Base-by-base conservation (phyloP, 1,140 invertebrate genomes). In the Euura saliciscinereae region DNA sequence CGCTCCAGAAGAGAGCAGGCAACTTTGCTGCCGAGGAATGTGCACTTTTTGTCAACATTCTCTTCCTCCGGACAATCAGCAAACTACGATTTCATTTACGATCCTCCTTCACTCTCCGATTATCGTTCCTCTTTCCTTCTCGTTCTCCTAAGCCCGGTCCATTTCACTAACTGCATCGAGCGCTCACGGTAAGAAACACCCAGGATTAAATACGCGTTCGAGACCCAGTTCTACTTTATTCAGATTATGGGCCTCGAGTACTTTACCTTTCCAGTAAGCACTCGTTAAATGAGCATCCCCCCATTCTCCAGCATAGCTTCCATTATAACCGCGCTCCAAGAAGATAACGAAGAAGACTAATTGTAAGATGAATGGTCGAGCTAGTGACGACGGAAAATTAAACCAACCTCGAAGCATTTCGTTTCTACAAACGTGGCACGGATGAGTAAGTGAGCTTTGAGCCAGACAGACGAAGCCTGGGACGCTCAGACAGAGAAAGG, bases 81-180 rank as follows among this genome's bases (percentile, higher is more conserved):
- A 67, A 66, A 46, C 73, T 74, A 74, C 73, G 74, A 70, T 75
- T 72, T 69, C 74, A 75, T 72, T 75, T 75, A 68, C 70, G 51
- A 59, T 59, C 69, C 71, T n/a, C 64, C 10, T 66, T 42, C 43
- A 28, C 45, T 72, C 51, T 67, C 68, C 59, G 74, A 70, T 72
- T 66, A 68, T 59, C 51, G 51, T 59, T 59, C 51, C 8, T 59
- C 5, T 8, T 59, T 59, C 5, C 13, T 59, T n/a, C 65, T 71
- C 71, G 71, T 73, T 76, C 72, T 72, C 71, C 71, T 73, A 76
- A 76, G 73, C 68, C 74, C 74, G 73, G 68, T 68, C 69, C 72
- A 73, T 76, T 76, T 76, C 73, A 72, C 70, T 76, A 76, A 76
- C 73, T 76, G 74, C 72, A 72, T 72, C 67, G 71, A 71, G 71